phyloP scores from a whole-genome alignment of 2,797 vertebrate genomes.

The Urosaurus nigricauda region DNA sequence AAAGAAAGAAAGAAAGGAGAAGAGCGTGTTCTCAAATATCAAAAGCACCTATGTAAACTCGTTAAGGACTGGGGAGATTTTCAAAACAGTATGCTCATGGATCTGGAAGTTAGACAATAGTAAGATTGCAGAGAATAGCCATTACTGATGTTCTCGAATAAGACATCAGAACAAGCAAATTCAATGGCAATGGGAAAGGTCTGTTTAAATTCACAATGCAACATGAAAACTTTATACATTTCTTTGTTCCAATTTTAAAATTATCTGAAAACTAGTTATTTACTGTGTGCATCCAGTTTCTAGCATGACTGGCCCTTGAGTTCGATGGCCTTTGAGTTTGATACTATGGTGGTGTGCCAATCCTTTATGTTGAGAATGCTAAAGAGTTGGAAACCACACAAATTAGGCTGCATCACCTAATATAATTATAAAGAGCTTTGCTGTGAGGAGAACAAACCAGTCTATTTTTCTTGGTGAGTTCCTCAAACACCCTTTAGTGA shows the following conservation, averaged over 20 bases:
- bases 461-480: neutral
- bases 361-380: neutral
- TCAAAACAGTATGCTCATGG: neutral
- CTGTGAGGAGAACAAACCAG: neutral
- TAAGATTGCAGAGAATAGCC: neutral
- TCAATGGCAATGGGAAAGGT: neutral
- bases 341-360: neutral
- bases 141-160: neutral
- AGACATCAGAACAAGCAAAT: neutral
- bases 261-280: neutral
- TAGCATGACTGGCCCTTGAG: neutral
- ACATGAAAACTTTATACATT: neutral
- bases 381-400: neutral
- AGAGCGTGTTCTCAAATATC: neutral
- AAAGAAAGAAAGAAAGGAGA: too few relatives aligned
- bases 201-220: neutral
- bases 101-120: neutral
- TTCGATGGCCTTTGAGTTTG: too few relatives aligned
- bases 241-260: neutral
- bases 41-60: neutral
- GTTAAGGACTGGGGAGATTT: neutral
- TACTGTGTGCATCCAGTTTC: neutral
- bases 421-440: neutral
- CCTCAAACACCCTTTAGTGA: neutral
- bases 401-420: neutral